Percentiles rank a stretch among this genome's conserved stretches.
Conservation (phyloP, 2,113 vertebrate species). For the Aspiorhynchus laticeps region DNA sequence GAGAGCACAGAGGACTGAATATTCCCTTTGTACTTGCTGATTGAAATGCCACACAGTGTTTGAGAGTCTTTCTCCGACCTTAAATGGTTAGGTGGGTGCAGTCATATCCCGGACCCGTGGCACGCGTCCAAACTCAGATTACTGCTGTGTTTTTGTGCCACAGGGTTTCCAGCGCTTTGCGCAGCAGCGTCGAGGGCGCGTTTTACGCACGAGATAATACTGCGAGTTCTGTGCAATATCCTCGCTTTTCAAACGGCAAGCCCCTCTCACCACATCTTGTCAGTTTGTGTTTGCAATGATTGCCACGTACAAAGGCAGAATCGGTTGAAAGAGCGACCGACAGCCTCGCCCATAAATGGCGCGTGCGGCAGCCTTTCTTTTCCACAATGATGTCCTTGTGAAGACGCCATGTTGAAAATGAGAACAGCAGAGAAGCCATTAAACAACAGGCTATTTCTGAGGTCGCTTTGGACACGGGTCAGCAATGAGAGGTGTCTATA, state of each 20-base stretch:
- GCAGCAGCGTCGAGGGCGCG: conserved; percentile 40
- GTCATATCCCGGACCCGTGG: conserved; percentile 59
- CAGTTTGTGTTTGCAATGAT: conserved; percentile 9
- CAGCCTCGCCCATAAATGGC: conserved; percentile 79
- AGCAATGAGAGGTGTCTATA: conserved; percentile 64
- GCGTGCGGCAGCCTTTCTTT: conserved; percentile 73
- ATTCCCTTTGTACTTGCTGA: conserved; percentile 56
- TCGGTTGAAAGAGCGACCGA: conserved; percentile 3
- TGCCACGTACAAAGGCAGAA: conserved; percentile 2
- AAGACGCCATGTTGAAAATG: conserved; percentile 81
- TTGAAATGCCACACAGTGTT: conserved; percentile 48
- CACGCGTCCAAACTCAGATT: conserved; percentile 61
- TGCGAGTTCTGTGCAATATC: conserved; percentile 28
- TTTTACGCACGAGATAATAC: conserved; percentile 4
- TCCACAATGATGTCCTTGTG: conserved; percentile 69
- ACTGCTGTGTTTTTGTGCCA: conserved; percentile 51
- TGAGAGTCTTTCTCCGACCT: conserved; percentile 67
- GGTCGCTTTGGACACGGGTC: conserved; percentile 65
- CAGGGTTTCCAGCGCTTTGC: conserved; percentile 29
- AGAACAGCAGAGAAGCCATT: conserved; percentile 73
- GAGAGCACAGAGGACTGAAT: conserved; percentile 43
- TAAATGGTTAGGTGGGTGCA: conserved; percentile 72
- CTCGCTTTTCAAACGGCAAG: neutral
- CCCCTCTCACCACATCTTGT: neutral
- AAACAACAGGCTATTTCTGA: conserved; percentile 60